These are phyloP conservation scores for Monodelphis domestica DNA, from an alignment of 2,797 vertebrate species.

Conservation along the genomic window DNA sequence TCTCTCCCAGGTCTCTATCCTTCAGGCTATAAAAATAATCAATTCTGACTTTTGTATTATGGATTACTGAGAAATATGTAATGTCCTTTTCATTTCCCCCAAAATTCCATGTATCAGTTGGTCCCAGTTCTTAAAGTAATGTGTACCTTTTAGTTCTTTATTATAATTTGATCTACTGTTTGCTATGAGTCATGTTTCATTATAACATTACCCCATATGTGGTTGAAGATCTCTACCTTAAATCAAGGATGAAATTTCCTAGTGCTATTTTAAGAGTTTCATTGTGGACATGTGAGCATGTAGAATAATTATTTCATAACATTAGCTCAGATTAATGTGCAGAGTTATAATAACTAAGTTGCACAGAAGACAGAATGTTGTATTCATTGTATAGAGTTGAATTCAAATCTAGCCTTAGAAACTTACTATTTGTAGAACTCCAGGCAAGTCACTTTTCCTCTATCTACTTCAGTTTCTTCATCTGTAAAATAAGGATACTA, in stretches of 20 bases:
- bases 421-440: neutral
- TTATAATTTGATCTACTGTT: conserved; percentile 26
- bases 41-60: neutral
- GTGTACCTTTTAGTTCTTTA: conserved; percentile 19
- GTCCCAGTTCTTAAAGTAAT: neutral
- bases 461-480: neutral
- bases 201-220: conserved; percentile 2
- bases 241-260: neutral
- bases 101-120: neutral
- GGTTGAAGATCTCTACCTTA: conserved; percentile 3
- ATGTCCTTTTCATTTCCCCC: neutral
- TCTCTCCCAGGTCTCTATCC: neutral
- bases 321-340: neutral
- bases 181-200: conserved; percentile 20
- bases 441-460: neutral
- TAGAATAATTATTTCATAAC: neutral
- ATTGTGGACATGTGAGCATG: neutral
- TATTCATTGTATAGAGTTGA: neutral
- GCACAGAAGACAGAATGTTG: neutral
- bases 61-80: neutral
- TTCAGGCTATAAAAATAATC: neutral
- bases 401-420: neutral
- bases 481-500: neutral
- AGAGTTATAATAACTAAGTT: neutral
- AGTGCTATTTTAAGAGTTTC: neutral